Percentiles rank a stretch among this genome's conserved stretches.
Evolutionary conservation across 2,888 invertebrate genomes (phyloP).

Genomic region (Amphimallon solstitiale): DNA sequence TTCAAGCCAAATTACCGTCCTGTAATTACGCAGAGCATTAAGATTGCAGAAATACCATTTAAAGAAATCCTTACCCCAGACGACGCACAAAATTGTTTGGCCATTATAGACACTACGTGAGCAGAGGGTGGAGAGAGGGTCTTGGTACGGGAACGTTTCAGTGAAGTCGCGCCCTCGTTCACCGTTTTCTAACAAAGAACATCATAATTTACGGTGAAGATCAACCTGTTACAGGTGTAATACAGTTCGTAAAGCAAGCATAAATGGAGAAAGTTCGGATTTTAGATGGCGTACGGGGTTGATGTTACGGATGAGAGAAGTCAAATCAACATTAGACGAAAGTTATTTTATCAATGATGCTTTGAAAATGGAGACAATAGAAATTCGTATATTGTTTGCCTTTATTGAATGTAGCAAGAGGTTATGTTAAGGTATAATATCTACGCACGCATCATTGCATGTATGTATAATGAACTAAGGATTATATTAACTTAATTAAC

Average conservation of each 20-base stretch:
- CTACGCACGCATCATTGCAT: no score
- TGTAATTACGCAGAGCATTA: conserved; percentile 6
- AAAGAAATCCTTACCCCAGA: conserved; percentile 20
- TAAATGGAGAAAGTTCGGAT: conserved; percentile 31
- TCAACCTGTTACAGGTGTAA: conserved; percentile 33
- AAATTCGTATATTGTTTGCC: no score
- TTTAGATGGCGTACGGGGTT: background rate
- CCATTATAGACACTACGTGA: background rate
- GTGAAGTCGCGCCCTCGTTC: conserved; percentile 2
- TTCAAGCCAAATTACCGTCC: conserved; percentile 24
- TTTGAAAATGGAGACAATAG: no score
- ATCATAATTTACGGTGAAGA: conserved; percentile 25
- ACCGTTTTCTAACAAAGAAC: conserved; percentile 23
- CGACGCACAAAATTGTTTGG: conserved; percentile 20
- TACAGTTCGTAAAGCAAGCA: conserved; percentile 28
- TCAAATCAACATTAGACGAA: background rate
- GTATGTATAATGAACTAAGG: no score
- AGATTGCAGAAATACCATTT: conserved; percentile 9
- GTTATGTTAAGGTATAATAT: no score
- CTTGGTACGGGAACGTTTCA: background rate
- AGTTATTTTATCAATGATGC: background rate
- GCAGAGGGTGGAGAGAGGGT: no score
- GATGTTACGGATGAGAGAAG: background rate
- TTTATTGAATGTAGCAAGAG: no score
- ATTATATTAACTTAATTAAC: no score